Conservation (phyloP, 2,797 vertebrate species). For the Pangasius krempfi region DNA sequence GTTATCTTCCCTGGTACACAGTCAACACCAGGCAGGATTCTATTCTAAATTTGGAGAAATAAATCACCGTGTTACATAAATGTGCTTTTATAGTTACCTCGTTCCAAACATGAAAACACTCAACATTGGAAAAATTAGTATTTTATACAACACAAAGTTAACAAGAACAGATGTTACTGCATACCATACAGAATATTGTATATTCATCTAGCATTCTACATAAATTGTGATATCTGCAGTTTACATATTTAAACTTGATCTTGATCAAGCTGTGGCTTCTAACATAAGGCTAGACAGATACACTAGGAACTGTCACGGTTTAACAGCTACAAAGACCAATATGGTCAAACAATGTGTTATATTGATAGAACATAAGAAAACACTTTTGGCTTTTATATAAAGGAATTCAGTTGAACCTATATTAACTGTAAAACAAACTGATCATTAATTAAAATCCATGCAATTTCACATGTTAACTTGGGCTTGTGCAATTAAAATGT, state of each 20-base stretch:
- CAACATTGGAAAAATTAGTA: conserved; percentile 11
- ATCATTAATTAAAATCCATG: neutral
- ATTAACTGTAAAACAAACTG: conserved; percentile 34
- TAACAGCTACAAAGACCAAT: conserved; percentile 54
- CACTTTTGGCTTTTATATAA: conserved; percentile 21
- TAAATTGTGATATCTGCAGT: conserved; percentile 35
- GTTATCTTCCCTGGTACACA: conserved; percentile 3
- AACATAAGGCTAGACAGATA: conserved; percentile 19
- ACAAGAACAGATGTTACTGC: conserved; percentile 40
- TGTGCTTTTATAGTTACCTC: conserved; percentile 38
- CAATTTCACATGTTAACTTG: conserved; percentile 8
- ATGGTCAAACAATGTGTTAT: conserved; percentile 52
- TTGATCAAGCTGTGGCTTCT: neutral
- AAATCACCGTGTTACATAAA: conserved; percentile 27
- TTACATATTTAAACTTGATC: conserved; percentile 15
- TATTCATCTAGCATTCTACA: conserved; percentile 46
- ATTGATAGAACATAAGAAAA: conserved; percentile 31
- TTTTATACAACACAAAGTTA: conserved; percentile 45
- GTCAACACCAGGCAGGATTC: conserved; percentile 11
- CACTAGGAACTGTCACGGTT: conserved; percentile 36
- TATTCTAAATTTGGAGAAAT: conserved; percentile 31
- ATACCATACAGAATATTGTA: conserved; percentile 44
- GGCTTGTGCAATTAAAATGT: conserved; percentile 18
- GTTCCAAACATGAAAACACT: conserved; percentile 5
- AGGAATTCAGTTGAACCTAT: conserved; percentile 25